Conservation (phyloP, 1,140 invertebrate genomes). For the Paralvinella palmiformis region DNA sequence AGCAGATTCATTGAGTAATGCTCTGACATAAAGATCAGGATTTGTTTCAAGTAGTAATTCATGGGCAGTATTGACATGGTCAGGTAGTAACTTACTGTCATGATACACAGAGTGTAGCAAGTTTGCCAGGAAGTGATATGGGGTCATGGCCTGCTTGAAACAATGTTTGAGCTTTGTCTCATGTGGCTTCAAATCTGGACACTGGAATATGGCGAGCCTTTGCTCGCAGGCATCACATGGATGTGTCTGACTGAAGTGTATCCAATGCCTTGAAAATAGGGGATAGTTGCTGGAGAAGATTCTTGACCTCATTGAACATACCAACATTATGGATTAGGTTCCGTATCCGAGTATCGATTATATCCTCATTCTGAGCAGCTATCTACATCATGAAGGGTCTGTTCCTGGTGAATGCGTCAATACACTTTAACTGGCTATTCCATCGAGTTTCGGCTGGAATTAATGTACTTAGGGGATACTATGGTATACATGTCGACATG, state of each 20-base stretch:
- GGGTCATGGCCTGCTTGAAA: not conserved
- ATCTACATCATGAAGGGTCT: not conserved
- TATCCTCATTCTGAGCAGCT: not conserved
- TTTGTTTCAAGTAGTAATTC: no score
- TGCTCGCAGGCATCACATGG: not conserved
- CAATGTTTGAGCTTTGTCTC: not conserved
- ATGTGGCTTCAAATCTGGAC: not conserved
- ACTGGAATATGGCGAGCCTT: not conserved
- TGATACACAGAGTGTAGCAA: not conserved
- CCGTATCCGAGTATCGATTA: not conserved
- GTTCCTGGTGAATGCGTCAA: not conserved
- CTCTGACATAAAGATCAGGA: no score
- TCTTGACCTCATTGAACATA: conserved; percentile 21
- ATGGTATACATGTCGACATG: no score
- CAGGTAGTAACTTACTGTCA: not conserved
- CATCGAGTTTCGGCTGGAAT: conserved; percentile 17
- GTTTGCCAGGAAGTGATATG: not conserved
- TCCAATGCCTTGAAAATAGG: not conserved
- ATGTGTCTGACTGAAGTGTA: not conserved
- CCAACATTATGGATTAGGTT: conserved; percentile 18
- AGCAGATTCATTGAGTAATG: no score
- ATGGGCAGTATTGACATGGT: not conserved
- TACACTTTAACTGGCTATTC: conserved; percentile 17
- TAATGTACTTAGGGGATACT: no score
- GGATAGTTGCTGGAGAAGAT: conserved; percentile 2